A percentile compares a stretch with the other conserved stretches of the same genome.
Evolutionary conservation across 2,797 vertebrate genomes (phyloP).

Genomic region (Eupleurogrammus muticus): DNA sequence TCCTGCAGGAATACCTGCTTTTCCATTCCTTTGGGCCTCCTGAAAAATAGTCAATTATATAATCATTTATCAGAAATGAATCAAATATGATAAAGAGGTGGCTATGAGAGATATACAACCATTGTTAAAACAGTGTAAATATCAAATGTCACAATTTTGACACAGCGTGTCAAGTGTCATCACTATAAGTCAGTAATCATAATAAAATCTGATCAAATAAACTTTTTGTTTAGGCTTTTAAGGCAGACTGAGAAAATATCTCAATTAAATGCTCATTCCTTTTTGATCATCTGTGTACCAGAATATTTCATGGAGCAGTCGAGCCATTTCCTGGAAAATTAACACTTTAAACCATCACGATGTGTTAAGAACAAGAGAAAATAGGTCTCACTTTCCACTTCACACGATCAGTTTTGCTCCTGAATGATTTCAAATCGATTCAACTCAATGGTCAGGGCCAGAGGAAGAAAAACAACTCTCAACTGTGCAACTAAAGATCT

Average conservation of each 20-base stretch:
- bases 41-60: slow-evolving; percentile 59
- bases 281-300: not conserved
- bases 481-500: not conserved
- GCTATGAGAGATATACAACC: not conserved
- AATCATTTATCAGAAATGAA: slow-evolving; percentile 6
- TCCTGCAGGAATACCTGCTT: slow-evolving; percentile 80
- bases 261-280: not conserved
- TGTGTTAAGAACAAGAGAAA: not conserved
- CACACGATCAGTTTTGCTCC: not conserved
- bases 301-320: not conserved
- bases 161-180: too few species aligned
- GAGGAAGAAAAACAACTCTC: too few species aligned
- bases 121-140: not conserved
- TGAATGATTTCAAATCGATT: not conserved
- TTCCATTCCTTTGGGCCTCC: slow-evolving; percentile 88
- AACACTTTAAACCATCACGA: not conserved
- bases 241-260: not conserved
- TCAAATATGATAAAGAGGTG: not conserved
- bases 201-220: too few species aligned
- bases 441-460: too few species aligned
- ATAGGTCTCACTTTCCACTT: not conserved
- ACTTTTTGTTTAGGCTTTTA: too few species aligned
- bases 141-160: not conserved
- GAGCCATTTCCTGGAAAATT: not conserved
- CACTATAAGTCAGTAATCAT: too few species aligned